These are phyloP conservation scores for Tragelaphus buxtoni DNA, from an alignment of 2,113 vertebrate genomes.

Conservation along the genomic window DNA sequence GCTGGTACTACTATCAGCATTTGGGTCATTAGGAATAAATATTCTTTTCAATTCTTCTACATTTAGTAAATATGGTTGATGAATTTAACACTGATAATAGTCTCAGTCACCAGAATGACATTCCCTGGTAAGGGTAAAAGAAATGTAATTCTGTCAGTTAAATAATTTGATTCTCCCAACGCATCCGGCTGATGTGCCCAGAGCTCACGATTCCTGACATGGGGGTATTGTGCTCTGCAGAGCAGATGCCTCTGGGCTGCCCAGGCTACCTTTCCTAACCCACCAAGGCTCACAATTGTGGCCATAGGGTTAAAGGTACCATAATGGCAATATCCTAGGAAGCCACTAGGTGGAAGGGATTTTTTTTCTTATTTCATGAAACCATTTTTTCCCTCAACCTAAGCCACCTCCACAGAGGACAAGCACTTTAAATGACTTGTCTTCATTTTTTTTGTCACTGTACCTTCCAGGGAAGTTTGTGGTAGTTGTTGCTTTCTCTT, in stretches of 20 bases:
- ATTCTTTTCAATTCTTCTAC: not conserved
- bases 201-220: not conserved
- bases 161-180: not conserved
- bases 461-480: not conserved
- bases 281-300: not conserved
- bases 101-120: not conserved
- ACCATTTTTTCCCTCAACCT: not conserved
- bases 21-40: not conserved
- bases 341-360: not conserved
- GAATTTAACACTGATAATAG: not conserved
- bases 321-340: not conserved
- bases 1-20: not conserved
- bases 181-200: accelerated
- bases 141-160: not conserved
- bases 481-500: not conserved
- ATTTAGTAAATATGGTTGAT: not conserved
- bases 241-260: not conserved
- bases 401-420: not conserved
- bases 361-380: not conserved
- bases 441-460: not conserved
- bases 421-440: not conserved
- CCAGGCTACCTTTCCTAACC: not conserved
- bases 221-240: not conserved
- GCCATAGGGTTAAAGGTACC: not conserved
- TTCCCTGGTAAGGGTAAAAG: not conserved